A percentile compares a stretch with the other conserved stretches of the same genome.
phyloP scores from a whole-genome alignment of 2,888 invertebrate species.

The Catocala nupta region DNA sequence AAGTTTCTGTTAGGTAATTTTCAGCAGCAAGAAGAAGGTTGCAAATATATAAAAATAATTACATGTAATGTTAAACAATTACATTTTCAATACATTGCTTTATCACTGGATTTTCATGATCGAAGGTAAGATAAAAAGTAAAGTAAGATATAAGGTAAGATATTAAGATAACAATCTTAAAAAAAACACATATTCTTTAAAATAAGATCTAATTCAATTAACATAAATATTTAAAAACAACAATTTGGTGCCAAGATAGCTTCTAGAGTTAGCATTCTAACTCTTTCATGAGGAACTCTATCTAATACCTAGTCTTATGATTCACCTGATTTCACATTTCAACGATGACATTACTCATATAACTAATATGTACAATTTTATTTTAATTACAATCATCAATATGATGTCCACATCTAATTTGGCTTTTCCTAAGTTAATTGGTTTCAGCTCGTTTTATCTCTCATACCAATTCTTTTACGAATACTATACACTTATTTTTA shows the following conservation, averaged over 20 bases:
- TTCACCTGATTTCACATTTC: slow-evolving; percentile 33
- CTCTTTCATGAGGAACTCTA: slow-evolving; percentile 74
- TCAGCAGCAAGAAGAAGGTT: no score
- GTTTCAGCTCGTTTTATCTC: background rate
- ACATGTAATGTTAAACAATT: no score
- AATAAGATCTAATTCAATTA: slow-evolving; percentile 64
- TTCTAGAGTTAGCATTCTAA: slow-evolving; percentile 70
- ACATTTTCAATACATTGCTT: no score
- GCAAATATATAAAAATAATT: no score
- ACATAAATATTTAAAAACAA: slow-evolving; percentile 74
- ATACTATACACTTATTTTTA: background rate
- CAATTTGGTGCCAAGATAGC: slow-evolving; percentile 86
- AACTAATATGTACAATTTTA: background rate
- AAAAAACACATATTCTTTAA: slow-evolving; percentile 33
- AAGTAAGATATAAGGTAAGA: no score
- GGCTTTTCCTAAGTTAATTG: no score
- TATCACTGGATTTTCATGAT: no score
- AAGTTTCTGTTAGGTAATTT: no score
- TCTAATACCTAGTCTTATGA: slow-evolving; percentile 62
- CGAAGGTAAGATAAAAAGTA: no score
- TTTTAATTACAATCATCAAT: slow-evolving; percentile 2
- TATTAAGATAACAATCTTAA: slow-evolving; percentile 7
- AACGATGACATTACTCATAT: slow-evolving; percentile 45
- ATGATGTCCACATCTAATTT: background rate
- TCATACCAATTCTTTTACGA: background rate